Conservation (phyloP, 1,140 invertebrate species). For the Mylabris phalerata region DNA sequence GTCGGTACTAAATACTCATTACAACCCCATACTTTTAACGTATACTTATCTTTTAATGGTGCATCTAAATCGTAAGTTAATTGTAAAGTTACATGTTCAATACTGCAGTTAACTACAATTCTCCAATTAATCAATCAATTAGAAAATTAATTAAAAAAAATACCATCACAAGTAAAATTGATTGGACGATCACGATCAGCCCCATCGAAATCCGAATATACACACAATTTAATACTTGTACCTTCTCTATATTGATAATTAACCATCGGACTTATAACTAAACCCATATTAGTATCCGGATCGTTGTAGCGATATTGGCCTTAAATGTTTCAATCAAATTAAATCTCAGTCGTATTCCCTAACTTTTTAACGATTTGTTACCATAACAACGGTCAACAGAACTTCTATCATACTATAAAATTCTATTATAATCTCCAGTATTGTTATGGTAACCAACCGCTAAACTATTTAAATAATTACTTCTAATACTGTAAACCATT, state of each 20-base stretch:
- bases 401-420: too few relatives aligned
- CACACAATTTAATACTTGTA: conserved; percentile 78
- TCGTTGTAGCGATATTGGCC: conserved; percentile 65
- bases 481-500: conserved; percentile 69
- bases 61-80: conserved; percentile 74
- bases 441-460: conserved; percentile 28
- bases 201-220: conserved; percentile 58
- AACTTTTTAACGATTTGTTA: too few relatives aligned
- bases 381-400: too few relatives aligned
- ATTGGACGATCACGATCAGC: conserved; percentile 55
- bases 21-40: conserved; percentile 69
- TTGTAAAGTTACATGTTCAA: conserved; percentile 82
- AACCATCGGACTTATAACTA: conserved; percentile 75
- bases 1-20: conserved; percentile 71
- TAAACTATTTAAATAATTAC: conserved; percentile 41
- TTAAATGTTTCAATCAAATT: too few relatives aligned
- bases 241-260: conserved; percentile 67
- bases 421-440: too few relatives aligned
- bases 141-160: conserved; percentile 16
- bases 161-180: conserved; percentile 82
- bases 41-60: conserved; percentile 35
- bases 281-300: conserved; percentile 65
- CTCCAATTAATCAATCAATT: conserved; percentile 67
- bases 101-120: conserved; percentile 76
- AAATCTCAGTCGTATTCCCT: too few relatives aligned